A percentile compares a stretch with the other conserved stretches of the same genome.
Evolutionary conservation across 2,888 invertebrate species (phyloP).

Genomic region (Pachliopta kotzebuea): DNA sequence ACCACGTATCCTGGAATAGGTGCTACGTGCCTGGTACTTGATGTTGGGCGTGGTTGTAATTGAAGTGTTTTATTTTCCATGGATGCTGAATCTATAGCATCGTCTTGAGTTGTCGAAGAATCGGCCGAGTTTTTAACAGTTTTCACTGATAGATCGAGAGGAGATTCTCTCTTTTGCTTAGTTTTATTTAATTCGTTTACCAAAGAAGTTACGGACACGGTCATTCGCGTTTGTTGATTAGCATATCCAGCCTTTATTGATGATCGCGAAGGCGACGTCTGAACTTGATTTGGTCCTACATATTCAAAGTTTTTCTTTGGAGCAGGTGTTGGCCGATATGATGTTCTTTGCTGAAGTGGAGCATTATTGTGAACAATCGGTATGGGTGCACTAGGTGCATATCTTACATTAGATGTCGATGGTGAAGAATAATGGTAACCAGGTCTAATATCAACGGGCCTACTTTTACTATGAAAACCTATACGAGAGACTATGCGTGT

Average conservation of each 20-base stretch:
- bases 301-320: conserved; percentile 65
- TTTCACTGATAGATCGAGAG: conserved; percentile 93
- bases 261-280: conserved; percentile 62
- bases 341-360: conserved; percentile 47
- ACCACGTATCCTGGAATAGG: conserved; percentile 49
- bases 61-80: conserved; percentile 59
- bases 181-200: conserved; percentile 75
- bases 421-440: conserved; percentile 60
- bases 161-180: conserved; percentile 86
- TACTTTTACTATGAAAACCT: conserved; percentile 56
- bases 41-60: conserved; percentile 54
- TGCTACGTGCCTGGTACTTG: conserved; percentile 49
- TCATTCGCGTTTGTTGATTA: conserved; percentile 69
- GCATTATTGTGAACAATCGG: conserved; percentile 57
- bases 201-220: conserved; percentile 72
- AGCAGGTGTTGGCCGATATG: conserved; percentile 53
- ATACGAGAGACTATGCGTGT: conserved; percentile 53
- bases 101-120: conserved; percentile 90
- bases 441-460: conserved; percentile 53
- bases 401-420: conserved; percentile 62
- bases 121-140: conserved; percentile 94
- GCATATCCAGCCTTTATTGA: conserved; percentile 62
- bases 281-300: conserved; percentile 52
- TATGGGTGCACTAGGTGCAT: conserved; percentile 49
- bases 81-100: conserved; percentile 71